Conservation (phyloP, 2,113 vertebrate species). For the Prochilodus magdalenae region DNA sequence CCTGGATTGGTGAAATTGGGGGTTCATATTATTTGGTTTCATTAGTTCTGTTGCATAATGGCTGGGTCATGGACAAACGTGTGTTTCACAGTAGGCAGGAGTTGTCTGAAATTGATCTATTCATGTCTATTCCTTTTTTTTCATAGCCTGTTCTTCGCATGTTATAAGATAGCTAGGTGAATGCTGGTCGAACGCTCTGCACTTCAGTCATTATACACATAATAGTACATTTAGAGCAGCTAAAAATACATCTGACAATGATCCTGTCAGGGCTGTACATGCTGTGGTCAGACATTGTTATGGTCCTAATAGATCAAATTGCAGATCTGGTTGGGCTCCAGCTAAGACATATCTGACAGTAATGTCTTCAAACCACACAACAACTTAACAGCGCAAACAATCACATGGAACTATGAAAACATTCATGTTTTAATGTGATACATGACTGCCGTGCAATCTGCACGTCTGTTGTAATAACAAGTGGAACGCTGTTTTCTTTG, state of each 20-base stretch:
- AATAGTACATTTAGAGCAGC: background rate
- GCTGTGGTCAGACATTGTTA: background rate
- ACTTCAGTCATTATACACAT: background rate
- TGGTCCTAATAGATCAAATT: constrained; percentile 18
- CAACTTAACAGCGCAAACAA: constrained; percentile 9
- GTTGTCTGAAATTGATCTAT: too few relatives aligned
- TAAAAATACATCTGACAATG: background rate
- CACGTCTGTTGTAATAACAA: background rate
- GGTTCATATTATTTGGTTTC: background rate
- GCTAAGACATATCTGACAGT: background rate
- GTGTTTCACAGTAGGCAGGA: too few relatives aligned
- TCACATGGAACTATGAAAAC: constrained; percentile 22
- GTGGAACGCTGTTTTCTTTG: background rate
- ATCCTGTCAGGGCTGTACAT: background rate
- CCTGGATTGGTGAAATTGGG: background rate
- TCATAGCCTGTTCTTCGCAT: background rate
- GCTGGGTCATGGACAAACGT: too few relatives aligned
- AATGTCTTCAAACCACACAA: background rate
- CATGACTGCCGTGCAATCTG: background rate
- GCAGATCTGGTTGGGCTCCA: constrained; percentile 15
- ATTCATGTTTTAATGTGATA: constrained; percentile 19
- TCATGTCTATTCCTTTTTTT: too few relatives aligned
- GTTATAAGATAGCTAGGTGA: background rate
- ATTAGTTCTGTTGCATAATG: background rate
- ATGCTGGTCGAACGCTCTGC: background rate